Base-by-base conservation (phyloP, 1,140 invertebrate species). In the Bombus cullumanus region DNA sequence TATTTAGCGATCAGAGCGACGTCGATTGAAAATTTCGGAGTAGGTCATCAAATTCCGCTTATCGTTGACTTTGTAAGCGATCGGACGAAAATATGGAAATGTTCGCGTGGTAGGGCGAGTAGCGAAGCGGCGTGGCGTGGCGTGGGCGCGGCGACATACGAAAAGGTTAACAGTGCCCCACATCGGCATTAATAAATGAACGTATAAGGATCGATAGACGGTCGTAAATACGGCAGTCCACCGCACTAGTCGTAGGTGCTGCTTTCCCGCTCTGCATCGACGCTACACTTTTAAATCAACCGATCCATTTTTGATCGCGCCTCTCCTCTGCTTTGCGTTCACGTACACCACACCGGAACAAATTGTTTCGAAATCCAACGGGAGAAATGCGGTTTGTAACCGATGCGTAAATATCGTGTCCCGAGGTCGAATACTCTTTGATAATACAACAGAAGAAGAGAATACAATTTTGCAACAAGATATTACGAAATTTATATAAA, bases 161-260 rank as follows among this genome's bases (percentile, higher is more conserved):
- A 41, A 88, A 86, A 88, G 87, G 83, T 88, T 88, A 88, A 88
- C 79, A 39, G 72, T 88, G 83, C 47, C 76, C 87, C 75, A 88
- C 79, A 88, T 88, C 69, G 83, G 69, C 74, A 66, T 89, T 88
- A 88, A 89, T 88, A 88, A 89, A 88, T 85, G 77, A 88, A 86
- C 57, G 71, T 81, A 78, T 31, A 69, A 76, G 72, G 88, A 88
- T 88, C 83, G 86, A 89, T 89, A 89, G 79, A 69, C 66, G 68
- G 74, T 37, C 66, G 34, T 39, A 79, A 53, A 47, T 86, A 80
- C 47, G 34, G 31, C 76, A 68, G 71, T 76, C 87, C 75, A 37
- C 76, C 37, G 43, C 57, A 34, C n/a, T 74, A 74, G 41, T 37
- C 25, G 68, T 79, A 64, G 15, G 25, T 43, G 57, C 57, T 28